Evolutionary conservation across 2,888 invertebrate species (phyloP).

Genomic region (Drosophila anceps): DNA sequence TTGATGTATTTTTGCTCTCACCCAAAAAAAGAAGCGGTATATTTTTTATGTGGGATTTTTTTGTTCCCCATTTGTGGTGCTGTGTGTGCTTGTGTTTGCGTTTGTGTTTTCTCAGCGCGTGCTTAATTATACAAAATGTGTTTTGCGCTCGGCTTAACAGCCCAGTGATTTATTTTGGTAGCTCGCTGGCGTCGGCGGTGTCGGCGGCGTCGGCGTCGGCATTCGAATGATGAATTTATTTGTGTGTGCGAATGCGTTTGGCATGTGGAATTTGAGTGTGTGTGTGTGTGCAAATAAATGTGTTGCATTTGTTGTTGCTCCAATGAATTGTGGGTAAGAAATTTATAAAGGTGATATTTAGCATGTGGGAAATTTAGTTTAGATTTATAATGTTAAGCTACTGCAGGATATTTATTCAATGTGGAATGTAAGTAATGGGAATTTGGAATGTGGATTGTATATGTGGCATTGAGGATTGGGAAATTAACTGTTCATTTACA

Average conservation of each 20-base stretch:
- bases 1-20: slow-evolving; percentile 41
- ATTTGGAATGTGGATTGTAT: background rate
- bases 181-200: slow-evolving; percentile 20
- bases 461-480: background rate
- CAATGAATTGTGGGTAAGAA: background rate
- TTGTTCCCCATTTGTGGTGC: slow-evolving; percentile 11
- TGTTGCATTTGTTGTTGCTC: background rate
- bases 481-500: background rate
- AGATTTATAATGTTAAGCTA: background rate
- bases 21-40: slow-evolving; percentile 26
- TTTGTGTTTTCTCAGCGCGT: slow-evolving; percentile 44
- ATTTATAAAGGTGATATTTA: slow-evolving; percentile 9
- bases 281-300: slow-evolving; percentile 1
- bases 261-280: slow-evolving; percentile 4
- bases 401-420: slow-evolving; percentile 1
- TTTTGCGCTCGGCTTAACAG: slow-evolving; percentile 64
- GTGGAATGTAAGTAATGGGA: background rate
- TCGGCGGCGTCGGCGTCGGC: slow-evolving; percentile 5
- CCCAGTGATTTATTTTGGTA: slow-evolving; percentile 64
- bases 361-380: background rate
- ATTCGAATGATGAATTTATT: slow-evolving; percentile 61
- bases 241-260: slow-evolving; percentile 9
- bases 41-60: slow-evolving; percentile 46
- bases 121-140: slow-evolving; percentile 75
- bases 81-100: slow-evolving; percentile 22